Conservation (phyloP, 2,888 invertebrate species). For the Trissoscelio sp. region DNA sequence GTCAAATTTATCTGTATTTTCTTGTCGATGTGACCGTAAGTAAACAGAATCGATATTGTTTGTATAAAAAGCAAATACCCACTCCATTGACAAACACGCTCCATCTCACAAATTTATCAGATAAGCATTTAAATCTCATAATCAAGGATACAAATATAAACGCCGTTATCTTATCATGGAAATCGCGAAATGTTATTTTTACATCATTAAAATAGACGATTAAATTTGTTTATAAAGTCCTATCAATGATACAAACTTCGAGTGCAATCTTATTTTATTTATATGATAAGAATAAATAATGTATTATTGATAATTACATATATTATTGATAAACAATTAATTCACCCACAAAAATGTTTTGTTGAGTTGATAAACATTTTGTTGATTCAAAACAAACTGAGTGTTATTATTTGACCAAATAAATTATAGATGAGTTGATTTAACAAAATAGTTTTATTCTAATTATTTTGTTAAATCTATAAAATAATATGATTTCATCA, state of each 20-base stretch:
- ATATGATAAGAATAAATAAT: too few relatives aligned
- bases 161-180: slow-evolving; percentile 12
- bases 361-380: too few relatives aligned
- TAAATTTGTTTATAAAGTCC: slow-evolving; percentile 11
- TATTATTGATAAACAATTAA: too few relatives aligned
- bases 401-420: too few relatives aligned
- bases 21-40: neutral
- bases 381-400: too few relatives aligned
- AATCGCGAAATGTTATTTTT: slow-evolving; percentile 16
- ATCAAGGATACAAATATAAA: slow-evolving; percentile 35
- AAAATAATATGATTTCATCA: too few relatives aligned
- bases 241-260: neutral
- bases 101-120: slow-evolving; percentile 18
- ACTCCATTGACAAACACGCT: slow-evolving; percentile 14
- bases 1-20: slow-evolving; percentile 18
- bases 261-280: too few relatives aligned
- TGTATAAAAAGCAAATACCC: slow-evolving; percentile 6
- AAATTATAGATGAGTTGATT: too few relatives aligned
- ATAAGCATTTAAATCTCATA: slow-evolving; percentile 28
- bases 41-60: slow-evolving; percentile 21
- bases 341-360: too few relatives aligned
- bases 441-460: too few relatives aligned
- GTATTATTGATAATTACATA: too few relatives aligned
- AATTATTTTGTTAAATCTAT: too few relatives aligned
- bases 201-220: neutral